A percentile compares a stretch with the other conserved stretches of the same genome.
These are phyloP conservation scores for Bruchidius siliquastri DNA, from an alignment of 2,888 invertebrate genomes.

Conservation along the genomic window DNA sequence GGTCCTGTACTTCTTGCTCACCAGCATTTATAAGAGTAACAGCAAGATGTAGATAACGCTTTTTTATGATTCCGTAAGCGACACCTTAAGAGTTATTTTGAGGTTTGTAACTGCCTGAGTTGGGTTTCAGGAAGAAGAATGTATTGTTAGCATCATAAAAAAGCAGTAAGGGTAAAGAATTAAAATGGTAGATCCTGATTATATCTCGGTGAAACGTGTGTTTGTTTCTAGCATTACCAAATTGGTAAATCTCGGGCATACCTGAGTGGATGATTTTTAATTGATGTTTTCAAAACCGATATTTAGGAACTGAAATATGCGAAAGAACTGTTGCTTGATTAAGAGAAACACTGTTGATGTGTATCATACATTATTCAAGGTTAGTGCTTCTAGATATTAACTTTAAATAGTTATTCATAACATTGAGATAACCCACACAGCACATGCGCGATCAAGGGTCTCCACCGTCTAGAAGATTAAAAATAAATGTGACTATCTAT, in stretches of 20 bases:
- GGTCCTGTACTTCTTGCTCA: not conserved
- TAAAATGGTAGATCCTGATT: not conserved
- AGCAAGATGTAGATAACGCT: not conserved
- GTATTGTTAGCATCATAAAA: not conserved
- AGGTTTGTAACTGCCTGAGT: not conserved
- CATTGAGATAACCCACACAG: no score
- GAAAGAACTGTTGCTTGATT: no score
- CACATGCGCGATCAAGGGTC: no score
- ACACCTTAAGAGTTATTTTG: not conserved
- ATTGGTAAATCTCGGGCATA: not conserved
- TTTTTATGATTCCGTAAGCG: not conserved
- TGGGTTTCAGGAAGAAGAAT: not conserved
- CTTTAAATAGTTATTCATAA: no score
- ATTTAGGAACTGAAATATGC: not conserved
- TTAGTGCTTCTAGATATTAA: no score
- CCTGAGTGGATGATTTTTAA: not conserved
- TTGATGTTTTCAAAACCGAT: not conserved
- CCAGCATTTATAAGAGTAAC: not conserved
- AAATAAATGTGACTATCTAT: no score
- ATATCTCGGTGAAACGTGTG: not conserved
- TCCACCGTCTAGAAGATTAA: no score
- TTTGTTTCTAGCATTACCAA: not conserved
- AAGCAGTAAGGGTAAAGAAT: not conserved
- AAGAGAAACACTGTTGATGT: no score
- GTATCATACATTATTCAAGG: no score